Evolutionary conservation across 1,140 invertebrate species (phyloP), one percentile per base, ranked within the genome.

Genomic region (Drosophila persimilis): DNA sequence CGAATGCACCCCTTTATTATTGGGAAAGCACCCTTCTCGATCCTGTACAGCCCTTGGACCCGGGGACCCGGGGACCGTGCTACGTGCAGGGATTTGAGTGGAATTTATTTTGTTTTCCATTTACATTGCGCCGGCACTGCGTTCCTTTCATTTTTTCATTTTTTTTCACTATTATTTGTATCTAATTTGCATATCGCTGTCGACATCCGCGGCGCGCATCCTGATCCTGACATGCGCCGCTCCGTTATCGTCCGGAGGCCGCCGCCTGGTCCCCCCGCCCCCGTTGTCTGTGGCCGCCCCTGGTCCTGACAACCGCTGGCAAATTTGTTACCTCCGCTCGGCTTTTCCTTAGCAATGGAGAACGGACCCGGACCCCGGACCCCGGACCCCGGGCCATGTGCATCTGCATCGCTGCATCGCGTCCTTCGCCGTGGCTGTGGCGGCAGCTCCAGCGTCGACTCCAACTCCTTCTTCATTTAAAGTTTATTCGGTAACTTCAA

Each of bases 401-500:
- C 81, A 84, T 84, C 60, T 84, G 80, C 72, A 85, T 80, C 80
- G 73, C 51, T 80, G 77, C 80, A 73, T 73, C 58, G 46, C 56
- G 45, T 75, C 73, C 57, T 15, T 46, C 22, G 5, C 47, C 26
- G 46, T 24, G 48, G 41, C 51, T 46, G 11, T 2, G 3, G 9
- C 2, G 1, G 8, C 24, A 2, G 11, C 29, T 39, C 20, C 26
- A 35, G 8, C 48, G 44, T 9, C 22, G 43, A 44, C 43, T 78
- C 17, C 35, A 13, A 39, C 45, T 56, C 44, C 43, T 51, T 71
- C 77, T 86, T 85, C 61, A 77, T 77, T 70, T 63, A 80, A 85
- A 85, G 73, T 88, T 86, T 86, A 81, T 88, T 86, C 78, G 81
- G 83, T 83, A 88, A 88, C 73, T 88, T 67, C 62, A 88, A 86